These are phyloP conservation scores for Halocynthia roretzi DNA, from an alignment of 23 tunicate genomes.

Conservation along the genomic window DNA sequence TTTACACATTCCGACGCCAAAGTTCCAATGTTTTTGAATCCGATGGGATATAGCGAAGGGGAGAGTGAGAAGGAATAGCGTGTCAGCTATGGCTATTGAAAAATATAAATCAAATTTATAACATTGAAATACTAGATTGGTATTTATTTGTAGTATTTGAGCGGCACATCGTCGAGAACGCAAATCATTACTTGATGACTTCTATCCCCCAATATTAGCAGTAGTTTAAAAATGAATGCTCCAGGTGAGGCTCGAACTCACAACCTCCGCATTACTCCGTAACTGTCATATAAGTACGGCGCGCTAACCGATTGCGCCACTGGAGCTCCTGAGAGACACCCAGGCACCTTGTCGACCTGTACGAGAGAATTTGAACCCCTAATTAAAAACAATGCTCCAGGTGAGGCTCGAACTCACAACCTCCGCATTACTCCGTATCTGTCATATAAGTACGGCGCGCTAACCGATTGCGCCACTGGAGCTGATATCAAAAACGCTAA, in stretches of 20 bases:
- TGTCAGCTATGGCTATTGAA: constrained; percentile 63
- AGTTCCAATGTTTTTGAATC: constrained; percentile 38
- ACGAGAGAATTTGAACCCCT: no score
- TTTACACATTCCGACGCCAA: constrained; percentile 67
- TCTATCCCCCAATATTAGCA: no score
- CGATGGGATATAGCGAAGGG: constrained; percentile 71
- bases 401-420: constrained; percentile 7
- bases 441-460: constrained; percentile 9
- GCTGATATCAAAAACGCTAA: no score
- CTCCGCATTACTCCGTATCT: constrained; percentile 6
- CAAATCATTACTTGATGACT: no score
- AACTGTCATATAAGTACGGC: background rate
- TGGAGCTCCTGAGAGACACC: no score
- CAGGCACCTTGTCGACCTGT: no score
- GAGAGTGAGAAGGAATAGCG: constrained; percentile 56
- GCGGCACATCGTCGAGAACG: no score
- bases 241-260: constrained; percentile 4
- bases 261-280: constrained; percentile 6
- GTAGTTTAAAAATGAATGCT: background rate
- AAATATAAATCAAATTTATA: background rate
- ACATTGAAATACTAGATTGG: background rate
- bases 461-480: background rate
- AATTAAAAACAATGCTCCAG: background rate
- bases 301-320: no score
- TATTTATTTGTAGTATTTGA: no score